A percentile compares a stretch with the other conserved stretches of the same genome.
phyloP scores from a whole-genome alignment of 2,113 vertebrate species.

The Lonchura striata region DNA sequence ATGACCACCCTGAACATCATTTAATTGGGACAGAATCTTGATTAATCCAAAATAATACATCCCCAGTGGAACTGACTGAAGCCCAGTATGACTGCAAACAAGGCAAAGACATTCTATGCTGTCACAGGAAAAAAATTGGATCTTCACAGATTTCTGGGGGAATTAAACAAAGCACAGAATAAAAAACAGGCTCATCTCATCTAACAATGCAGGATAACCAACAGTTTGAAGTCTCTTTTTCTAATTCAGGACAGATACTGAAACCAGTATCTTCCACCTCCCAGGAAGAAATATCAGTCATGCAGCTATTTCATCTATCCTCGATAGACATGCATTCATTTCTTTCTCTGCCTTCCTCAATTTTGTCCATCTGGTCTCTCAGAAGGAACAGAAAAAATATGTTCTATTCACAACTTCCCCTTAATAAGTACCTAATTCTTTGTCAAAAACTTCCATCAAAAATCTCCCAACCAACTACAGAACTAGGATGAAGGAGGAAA shows the following conservation, averaged over 20 bases:
- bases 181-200: background rate
- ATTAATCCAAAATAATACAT: background rate
- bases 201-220: background rate
- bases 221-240: background rate
- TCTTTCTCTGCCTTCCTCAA: background rate
- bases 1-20: background rate
- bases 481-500: background rate
- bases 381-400: background rate
- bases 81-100: background rate
- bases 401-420: background rate
- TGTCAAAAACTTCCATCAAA: background rate
- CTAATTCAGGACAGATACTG: background rate
- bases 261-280: background rate
- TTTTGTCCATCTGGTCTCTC: background rate
- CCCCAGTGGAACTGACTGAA: background rate
- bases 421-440: background rate
- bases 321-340: background rate
- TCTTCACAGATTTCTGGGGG: background rate
- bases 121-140: background rate
- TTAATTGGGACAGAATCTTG: background rate
- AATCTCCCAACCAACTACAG: background rate
- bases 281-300: background rate
- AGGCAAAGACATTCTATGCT: background rate
- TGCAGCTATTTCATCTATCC: background rate
- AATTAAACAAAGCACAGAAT: background rate